A percentile compares a stretch with the other conserved stretches of the same genome.
Conservation (phyloP, 2,113 vertebrate species). For the Chaetorhynchus papuensis region DNA sequence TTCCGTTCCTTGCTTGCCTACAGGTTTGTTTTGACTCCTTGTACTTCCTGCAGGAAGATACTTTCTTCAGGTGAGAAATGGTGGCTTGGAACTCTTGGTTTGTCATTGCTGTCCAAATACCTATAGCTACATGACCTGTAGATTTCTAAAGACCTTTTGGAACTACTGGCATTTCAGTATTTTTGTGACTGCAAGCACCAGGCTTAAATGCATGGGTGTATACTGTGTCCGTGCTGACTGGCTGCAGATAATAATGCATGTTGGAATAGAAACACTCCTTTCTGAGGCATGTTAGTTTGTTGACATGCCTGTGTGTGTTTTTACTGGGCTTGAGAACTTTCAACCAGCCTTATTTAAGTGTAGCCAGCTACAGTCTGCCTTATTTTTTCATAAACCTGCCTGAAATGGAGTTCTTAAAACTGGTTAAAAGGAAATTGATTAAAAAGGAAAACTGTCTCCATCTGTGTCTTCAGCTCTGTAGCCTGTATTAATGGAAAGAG, state of each 20-base stretch:
- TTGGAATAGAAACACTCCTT: background rate
- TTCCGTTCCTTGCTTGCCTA: constrained; percentile 79
- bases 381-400: background rate
- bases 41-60: constrained; percentile 70
- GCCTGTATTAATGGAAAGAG: background rate
- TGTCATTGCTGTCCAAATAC: background rate
- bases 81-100: constrained; percentile 31
- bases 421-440: background rate
- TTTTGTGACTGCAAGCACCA: background rate
- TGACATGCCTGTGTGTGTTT: background rate
- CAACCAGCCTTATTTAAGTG: background rate
- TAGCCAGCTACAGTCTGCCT: background rate
- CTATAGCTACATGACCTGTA: fast-evolving
- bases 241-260: background rate
- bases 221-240: background rate
- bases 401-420: background rate
- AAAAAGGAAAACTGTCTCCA: background rate
- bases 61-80: constrained; percentile 75
- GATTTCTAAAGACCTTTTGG: background rate
- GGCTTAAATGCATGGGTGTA: background rate
- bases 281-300: background rate
- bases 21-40: constrained; percentile 78
- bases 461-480: background rate
- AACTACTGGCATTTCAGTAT: background rate
- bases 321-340: background rate